Evolutionary conservation across 2,888 invertebrate genomes (phyloP).

Genomic region (Metellina segmentata): DNA sequence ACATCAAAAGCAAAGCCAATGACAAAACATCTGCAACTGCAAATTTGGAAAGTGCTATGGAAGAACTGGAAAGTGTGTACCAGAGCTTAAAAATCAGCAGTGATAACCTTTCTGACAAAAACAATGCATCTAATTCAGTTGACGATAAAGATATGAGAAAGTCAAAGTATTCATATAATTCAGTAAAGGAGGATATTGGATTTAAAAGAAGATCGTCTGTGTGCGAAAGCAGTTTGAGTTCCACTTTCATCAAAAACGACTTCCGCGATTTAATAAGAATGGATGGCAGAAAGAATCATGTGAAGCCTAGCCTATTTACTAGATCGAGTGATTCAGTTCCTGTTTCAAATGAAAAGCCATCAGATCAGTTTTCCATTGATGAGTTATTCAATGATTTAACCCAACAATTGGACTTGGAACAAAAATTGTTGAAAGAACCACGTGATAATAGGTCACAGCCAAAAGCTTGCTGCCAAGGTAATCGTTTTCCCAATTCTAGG

Average conservation of each 20-base stretch:
- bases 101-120: constrained; percentile 85
- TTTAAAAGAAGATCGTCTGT: constrained; percentile 34
- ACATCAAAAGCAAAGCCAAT: background rate
- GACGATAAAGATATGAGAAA: constrained; percentile 44
- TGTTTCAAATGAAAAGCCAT: background rate
- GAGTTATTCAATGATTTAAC: constrained; percentile 68
- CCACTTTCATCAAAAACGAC: background rate
- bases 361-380: constrained; percentile 53
- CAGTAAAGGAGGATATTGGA: background rate
- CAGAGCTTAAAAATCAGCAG: constrained; percentile 90
- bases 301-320: background rate
- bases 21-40: constrained; percentile 54
- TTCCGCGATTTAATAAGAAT: background rate
- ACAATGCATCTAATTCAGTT: constrained; percentile 52
- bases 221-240: constrained; percentile 16
- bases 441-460: constrained; percentile 14
- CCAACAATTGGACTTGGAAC: constrained; percentile 57
- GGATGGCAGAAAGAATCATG: background rate
- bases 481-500: background rate
- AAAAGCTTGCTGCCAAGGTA: background rate
- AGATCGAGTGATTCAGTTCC: background rate
- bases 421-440: constrained; percentile 58
- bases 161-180: background rate
- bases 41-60: constrained; percentile 86
- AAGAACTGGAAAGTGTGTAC: constrained; percentile 91